Evolutionary conservation across 2,113 vertebrate genomes (phyloP).

Genomic region (Athene cunicularia): DNA sequence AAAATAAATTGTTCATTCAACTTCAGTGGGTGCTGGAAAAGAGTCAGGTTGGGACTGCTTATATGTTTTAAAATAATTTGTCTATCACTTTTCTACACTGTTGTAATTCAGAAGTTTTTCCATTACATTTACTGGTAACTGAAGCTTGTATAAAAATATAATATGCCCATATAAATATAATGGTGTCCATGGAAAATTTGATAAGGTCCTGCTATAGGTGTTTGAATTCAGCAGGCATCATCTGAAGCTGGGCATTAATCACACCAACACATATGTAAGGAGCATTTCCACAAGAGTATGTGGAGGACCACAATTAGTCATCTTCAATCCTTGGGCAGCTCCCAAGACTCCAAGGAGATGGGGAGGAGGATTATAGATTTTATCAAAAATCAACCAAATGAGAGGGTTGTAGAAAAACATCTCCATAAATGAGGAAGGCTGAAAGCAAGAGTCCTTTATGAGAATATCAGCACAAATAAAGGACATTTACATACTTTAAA

Average conservation of each 20-base stretch:
- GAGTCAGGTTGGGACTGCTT: background rate
- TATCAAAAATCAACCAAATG: background rate
- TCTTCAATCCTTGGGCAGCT: background rate
- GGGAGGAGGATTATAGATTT: background rate
- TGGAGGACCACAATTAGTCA: background rate
- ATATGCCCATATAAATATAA: background rate
- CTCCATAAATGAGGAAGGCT: background rate
- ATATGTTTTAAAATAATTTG: background rate
- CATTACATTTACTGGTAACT: background rate
- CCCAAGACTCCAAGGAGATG: background rate
- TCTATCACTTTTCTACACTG: background rate
- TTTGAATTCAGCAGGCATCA: background rate
- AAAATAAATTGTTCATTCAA: background rate
- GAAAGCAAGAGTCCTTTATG: background rate
- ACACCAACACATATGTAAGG: background rate
- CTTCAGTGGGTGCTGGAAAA: background rate
- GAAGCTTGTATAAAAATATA: background rate
- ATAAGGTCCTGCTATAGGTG: background rate
- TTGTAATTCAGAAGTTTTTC: background rate
- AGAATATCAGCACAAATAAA: background rate
- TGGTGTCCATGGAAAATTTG: background rate
- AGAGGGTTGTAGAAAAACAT: background rate
- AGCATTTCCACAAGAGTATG: accelerated
- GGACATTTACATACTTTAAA: background rate
- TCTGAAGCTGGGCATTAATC: background rate